Percentiles rank a stretch among this genome's conserved stretches.
These are phyloP conservation scores for Sepioteuthis lessoniana DNA, from an alignment of 2,888 invertebrate species.

Conservation along the genomic window DNA sequence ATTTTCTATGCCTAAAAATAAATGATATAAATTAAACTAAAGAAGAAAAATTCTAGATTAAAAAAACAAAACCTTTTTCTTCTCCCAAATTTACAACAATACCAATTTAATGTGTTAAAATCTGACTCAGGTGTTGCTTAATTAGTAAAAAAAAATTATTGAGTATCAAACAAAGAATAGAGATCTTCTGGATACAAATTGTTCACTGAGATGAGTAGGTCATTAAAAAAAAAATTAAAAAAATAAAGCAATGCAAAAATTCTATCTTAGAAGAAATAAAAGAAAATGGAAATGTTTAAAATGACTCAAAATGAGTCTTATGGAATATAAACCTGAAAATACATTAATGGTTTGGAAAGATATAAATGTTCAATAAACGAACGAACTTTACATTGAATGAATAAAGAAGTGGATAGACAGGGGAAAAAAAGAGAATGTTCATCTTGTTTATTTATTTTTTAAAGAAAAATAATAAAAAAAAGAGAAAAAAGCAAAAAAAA, in stretches of 20 bases:
- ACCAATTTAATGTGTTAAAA: background rate
- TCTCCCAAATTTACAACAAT: background rate
- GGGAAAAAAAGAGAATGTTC: background rate
- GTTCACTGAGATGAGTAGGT: background rate
- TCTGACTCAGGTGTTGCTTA: background rate
- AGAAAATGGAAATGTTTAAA: background rate
- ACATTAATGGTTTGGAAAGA: background rate
- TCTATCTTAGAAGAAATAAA: no score
- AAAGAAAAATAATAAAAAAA: no score
- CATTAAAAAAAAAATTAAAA: background rate
- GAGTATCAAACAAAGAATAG: background rate
- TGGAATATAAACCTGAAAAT: background rate
- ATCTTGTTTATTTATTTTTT: background rate
- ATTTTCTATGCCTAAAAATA: no score
- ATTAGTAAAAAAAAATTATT: background rate
- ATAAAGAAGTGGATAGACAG: background rate
- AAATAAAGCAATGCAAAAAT: background rate
- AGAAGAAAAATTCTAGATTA: background rate
- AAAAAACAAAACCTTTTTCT: background rate
- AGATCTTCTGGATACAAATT: background rate
- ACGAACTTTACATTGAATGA: background rate
- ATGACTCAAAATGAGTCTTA: constrained; percentile 33
- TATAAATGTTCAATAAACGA: background rate
- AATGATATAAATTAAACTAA: background rate
- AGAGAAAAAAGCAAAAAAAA: background rate